Evolutionary conservation across 2,888 invertebrate species (phyloP), one percentile per base, ranked within the genome.

Genomic region (Folsomia candida): DNA sequence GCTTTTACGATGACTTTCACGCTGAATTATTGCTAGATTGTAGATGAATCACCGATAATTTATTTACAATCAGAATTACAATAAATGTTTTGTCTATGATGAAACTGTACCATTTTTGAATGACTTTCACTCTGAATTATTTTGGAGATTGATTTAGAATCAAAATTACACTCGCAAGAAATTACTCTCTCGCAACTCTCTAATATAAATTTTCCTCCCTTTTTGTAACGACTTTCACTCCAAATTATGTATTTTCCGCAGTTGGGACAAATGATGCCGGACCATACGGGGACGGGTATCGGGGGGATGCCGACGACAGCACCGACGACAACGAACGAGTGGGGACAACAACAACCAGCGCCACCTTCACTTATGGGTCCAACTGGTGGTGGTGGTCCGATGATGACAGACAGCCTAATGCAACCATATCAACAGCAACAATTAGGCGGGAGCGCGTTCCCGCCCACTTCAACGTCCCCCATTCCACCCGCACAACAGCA

Each of bases 291-390:
- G n/a, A 25, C 24, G 11, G 57, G 65, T 3, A 18, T 64, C 26
- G 20, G n/a, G n/a, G 4, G 54, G 51, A 64, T 64, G 47, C 22
- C 24, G 27, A n/a, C 27, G 62, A 62, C n/a, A 29, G 62, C 29
- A 62, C 18, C 29, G 37, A 62, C 18, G 47, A 47, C 18, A 47
- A 47, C 47, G 11, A 47, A 47, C 9, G 47, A 11, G 14, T 47
- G 47, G 11, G 14, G 47, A 14, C 11, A 47, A 14, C 47, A 47
- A 47, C 11, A 11, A 11, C 47, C 47, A 47, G 11, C 47, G 14
- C 47, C 37, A 51, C 11, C 63, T 60, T 70, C 74, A 64, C 51
- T 69, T n/a, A 69, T 71, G 69, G 73, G 76, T 72, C 71, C 75
- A 72, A 72, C 71, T 24, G 54, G 72, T 70, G 75, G 67, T 62